Evolutionary conservation across 2,797 vertebrate species (phyloP), one percentile per base, ranked within the genome.

Genomic region (Sylvia borin): DNA sequence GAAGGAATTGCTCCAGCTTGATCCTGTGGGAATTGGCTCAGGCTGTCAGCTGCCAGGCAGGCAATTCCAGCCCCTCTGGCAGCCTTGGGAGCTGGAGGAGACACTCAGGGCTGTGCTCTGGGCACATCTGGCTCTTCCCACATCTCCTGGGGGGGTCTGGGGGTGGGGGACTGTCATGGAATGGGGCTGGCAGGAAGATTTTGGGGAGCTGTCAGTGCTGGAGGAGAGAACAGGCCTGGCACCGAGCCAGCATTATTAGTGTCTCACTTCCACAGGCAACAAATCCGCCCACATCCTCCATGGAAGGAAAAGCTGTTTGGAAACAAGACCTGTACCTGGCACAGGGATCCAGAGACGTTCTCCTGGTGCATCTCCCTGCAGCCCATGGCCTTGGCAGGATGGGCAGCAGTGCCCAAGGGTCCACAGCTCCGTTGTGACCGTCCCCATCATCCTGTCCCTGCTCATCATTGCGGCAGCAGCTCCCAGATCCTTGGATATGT

Each of bases 391-490:
- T 31, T 1, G 6, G 40, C n/a, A 86, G 65, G 60, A 62, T 19
- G 11, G 65, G 40, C 58, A 64, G 88, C 42, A 10, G 50, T n/a
- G 17, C n/a, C 54, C 12, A 7, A 29, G 64, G 25, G 13, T 31
- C 36, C 71, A 16, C 7, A 8, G 48, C 45, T 25, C 43, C 20
- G 1, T 22, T 8, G 2, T 4, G 53, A 29, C 40, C 0, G 0
- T 34, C n/a, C 45, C 50, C n/a, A 34, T 22, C 51, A 13, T 3
- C 57, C 82, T 5, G 16, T 29, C 55, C 45, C 60, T 57, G 58
- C 70, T 58, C 2, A 0, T 67, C 53, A 15, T 3, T 16, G n/a
- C 13, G 0, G 45, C 6, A 21, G 32, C 89, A 84, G 78, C 31
- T 76, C 48, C n/a, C 5, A 5, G 48, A 38, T 65, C 70, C 65